Evolutionary conservation across 2,113 vertebrate species (phyloP).

Genomic region (Setophaga kirtlandii): DNA sequence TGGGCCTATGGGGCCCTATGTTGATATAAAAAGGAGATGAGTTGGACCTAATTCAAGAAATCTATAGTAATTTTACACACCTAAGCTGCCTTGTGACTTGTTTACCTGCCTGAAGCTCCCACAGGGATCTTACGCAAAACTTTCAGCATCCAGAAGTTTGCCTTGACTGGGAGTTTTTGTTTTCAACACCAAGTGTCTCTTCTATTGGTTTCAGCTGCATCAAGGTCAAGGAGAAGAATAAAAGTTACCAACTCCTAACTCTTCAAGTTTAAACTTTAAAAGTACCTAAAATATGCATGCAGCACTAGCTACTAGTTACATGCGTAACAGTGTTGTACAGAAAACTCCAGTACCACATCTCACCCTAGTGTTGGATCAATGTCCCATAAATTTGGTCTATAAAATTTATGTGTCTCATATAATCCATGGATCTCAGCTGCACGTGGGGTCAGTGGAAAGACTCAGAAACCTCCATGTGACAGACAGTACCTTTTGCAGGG

Average conservation of each 20-base stretch:
- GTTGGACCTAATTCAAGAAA: slow-evolving; percentile 50
- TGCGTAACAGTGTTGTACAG: neutral
- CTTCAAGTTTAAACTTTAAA: neutral
- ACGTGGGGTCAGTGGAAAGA: neutral
- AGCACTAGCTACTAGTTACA: neutral
- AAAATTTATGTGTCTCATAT: neutral
- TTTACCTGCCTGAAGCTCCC: slow-evolving; percentile 46
- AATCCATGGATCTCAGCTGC: neutral
- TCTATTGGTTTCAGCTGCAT: neutral
- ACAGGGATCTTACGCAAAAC: neutral
- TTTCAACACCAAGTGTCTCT: neutral
- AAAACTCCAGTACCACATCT: neutral
- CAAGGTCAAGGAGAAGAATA: neutral
- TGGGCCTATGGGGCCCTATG: slow-evolving; percentile 12
- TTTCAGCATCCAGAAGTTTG: neutral
- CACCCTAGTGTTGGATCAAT: neutral
- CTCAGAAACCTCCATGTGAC: neutral
- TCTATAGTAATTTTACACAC: slow-evolving; percentile 29
- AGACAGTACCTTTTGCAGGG: accelerated
- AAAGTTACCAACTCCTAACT: neutral
- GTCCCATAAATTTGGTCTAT: neutral
- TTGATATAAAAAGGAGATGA: slow-evolving; percentile 43
- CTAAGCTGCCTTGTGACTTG: slow-evolving; percentile 20
- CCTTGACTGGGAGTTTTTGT: neutral
- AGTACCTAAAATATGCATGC: neutral